Base-by-base conservation (phyloP, 2,797 vertebrate genomes). In the Rhinophrynus dorsalis region DNA sequence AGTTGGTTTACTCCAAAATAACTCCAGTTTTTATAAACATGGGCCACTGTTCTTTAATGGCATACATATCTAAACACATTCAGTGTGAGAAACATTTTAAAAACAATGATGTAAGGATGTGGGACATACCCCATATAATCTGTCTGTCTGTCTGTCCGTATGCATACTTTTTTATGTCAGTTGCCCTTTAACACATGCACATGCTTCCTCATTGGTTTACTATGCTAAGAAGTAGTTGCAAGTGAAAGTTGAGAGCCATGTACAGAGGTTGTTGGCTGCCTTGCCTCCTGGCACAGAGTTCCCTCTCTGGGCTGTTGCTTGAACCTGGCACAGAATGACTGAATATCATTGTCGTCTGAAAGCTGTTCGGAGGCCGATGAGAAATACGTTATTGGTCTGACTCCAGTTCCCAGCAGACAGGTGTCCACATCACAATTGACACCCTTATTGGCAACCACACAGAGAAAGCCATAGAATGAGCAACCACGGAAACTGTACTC, bases 341-440 rank as follows among this genome's bases (percentile, higher is more conserved):
- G 64, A 57, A 32, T 48, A 58, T 42, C 29, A 58, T 50, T 67
- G 54, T 58, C 21, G 32, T 58, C 55, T 40, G 55, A 58, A 58
- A 58, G 32, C 54, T 57, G 18, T 38, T 57, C 55, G n/a, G n/a
- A 42, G 35, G 8, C 33, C 21, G 40, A 40, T 38, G 21, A 58
- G 55, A 58, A 58, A 58, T 40, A 67, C 5, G 40, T 48, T 67
- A 57, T 67, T 67, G 64, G 30, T 45, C 21, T 54, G 29, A 67
- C 40, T 67, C 64, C 64, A 57, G 40, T 57, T 67, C 52, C 52
- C 52, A 47, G 52, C 29, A 67, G 38, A 67, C 55, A 58, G 55
- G 50, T 37, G 52, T 42, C 40, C 64, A 57, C 63, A 40, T 56
- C 29, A 32, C 63, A 67, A 45, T 26, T 67, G 50, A 44, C 27